phyloP scores from a whole-genome alignment of 2,797 vertebrate species.

The Intellagama lesueurii region DNA sequence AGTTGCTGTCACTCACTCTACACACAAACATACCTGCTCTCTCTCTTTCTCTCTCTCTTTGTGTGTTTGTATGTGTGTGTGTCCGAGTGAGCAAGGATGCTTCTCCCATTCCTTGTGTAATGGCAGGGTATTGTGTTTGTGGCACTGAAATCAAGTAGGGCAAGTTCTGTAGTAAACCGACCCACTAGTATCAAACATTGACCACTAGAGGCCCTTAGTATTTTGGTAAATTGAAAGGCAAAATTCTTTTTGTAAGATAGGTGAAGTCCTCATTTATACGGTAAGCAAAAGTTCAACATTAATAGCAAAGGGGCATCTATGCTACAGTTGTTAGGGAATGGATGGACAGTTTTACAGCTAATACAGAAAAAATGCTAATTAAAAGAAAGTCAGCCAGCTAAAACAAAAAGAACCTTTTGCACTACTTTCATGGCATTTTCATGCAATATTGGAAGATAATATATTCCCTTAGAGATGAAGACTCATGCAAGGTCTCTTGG shows the following conservation, averaged over 20 bases:
- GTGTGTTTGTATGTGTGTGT: too few relatives aligned
- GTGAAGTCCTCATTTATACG: neutral
- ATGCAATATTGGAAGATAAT: neutral
- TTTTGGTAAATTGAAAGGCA: neutral
- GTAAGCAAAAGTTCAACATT: neutral
- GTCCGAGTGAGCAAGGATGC: neutral
- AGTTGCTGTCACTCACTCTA: neutral
- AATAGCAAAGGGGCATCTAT: neutral
- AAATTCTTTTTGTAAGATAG: neutral
- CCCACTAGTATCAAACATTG: neutral
- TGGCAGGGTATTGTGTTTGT: neutral
- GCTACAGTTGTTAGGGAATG: neutral
- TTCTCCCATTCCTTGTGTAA: neutral
- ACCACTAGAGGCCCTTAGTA: conserved; percentile 6
- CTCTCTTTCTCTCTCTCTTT: too few relatives aligned
- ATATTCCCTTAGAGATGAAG: neutral
- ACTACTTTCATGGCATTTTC: neutral
- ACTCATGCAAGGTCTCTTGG: neutral
- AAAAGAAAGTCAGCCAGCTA: too few relatives aligned
- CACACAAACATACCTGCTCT: neutral
- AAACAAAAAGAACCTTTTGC: neutral
- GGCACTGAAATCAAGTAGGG: neutral
- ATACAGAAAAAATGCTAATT: neutral
- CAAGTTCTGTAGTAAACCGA: neutral
- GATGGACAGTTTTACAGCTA: neutral